Conservation (phyloP, 2,888 invertebrate species). For the Cephus rjabovi region DNA sequence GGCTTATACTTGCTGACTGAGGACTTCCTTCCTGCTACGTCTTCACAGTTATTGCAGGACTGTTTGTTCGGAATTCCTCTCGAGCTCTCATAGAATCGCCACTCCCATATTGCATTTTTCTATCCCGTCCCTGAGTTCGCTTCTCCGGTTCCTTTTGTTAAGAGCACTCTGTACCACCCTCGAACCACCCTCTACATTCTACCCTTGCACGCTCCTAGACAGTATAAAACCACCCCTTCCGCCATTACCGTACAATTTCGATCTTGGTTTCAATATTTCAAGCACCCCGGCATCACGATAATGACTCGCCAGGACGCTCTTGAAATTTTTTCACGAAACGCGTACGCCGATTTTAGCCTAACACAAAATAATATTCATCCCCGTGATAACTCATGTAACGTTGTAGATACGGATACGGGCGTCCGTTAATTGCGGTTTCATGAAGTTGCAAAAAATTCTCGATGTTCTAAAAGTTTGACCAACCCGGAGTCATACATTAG, state of each 20-base stretch:
- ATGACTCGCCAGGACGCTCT: background rate
- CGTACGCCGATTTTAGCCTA: background rate
- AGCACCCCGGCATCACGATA: background rate
- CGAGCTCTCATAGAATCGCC: constrained; percentile 8
- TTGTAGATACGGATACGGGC: background rate
- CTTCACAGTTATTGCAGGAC: constrained; percentile 26
- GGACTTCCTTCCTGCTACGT: constrained; percentile 20
- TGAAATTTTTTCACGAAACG: background rate
- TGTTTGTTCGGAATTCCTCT: constrained; percentile 20
- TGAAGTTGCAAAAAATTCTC: background rate
- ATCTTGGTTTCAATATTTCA: background rate
- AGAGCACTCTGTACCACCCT: no score
- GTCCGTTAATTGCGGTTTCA: background rate
- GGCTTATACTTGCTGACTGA: constrained; percentile 19
- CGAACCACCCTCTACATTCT: background rate
- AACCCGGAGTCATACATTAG: constrained; percentile 41
- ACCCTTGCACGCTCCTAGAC: background rate
- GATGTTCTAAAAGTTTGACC: constrained; percentile 41
- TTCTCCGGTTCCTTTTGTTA: constrained; percentile 8
- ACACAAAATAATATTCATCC: background rate
- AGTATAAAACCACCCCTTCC: background rate
- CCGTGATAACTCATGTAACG: background rate
- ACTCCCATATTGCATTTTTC: constrained; percentile 26
- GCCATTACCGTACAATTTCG: background rate
- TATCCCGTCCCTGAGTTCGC: constrained; percentile 7